Conservation (phyloP, 35 echinoderm and acorn worm genomes). For the Heliocidaris tuberculata region DNA sequence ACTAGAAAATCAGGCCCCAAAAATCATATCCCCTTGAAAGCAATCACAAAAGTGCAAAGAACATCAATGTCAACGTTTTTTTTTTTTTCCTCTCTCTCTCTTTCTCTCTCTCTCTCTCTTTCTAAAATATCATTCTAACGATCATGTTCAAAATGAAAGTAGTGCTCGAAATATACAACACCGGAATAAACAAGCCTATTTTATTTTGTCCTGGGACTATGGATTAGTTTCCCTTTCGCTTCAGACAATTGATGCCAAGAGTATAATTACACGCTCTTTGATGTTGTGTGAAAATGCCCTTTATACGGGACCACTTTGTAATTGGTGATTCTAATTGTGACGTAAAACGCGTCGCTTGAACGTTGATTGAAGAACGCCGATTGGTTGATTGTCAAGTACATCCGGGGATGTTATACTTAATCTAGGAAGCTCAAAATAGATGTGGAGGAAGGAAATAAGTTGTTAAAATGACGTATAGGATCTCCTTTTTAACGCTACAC, state of each 20-base stretch:
- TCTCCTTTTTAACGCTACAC: too few species aligned
- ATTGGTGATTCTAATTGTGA: neutral
- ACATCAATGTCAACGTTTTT: neutral
- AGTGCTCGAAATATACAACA: neutral
- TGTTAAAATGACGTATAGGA: neutral
- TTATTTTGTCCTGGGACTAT: neutral
- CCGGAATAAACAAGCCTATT: slow-evolving; percentile 10
- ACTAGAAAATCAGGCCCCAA: too few species aligned
- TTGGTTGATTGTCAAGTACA: neutral
- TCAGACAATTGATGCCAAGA: neutral
- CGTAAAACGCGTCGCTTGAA: neutral
- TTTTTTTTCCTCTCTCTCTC: too few species aligned
- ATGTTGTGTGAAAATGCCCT: neutral
- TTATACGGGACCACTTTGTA: neutral
- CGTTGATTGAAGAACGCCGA: neutral
- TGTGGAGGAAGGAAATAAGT: neutral
- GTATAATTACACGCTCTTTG: neutral
- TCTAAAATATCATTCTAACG: neutral
- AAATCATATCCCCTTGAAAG: too few species aligned
- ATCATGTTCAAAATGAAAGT: neutral
- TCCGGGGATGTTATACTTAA: neutral
- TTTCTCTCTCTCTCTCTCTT: too few species aligned
- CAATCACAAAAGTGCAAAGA: neutral
- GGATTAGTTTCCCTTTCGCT: neutral
- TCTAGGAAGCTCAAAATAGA: neutral